Percentiles rank a stretch among this genome's conserved stretches.
phyloP scores from a whole-genome alignment of 2,113 vertebrate species.

The Phaethon lepturus region DNA sequence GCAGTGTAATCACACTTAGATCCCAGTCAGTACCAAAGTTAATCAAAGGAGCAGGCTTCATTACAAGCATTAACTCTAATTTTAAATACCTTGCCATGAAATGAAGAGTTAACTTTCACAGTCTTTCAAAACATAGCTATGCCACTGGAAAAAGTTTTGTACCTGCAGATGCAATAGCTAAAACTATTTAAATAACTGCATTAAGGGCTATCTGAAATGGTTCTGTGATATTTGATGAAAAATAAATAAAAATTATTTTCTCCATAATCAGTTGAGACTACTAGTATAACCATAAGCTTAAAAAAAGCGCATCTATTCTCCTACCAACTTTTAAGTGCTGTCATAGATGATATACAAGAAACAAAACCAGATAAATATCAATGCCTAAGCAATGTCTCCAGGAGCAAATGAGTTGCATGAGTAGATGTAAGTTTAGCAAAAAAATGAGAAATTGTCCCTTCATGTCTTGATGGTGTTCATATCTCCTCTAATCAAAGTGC shows the following conservation, averaged over 20 bases:
- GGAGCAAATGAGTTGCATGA: background rate
- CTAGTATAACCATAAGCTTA: background rate
- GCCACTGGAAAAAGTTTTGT: background rate
- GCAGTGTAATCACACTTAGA: background rate
- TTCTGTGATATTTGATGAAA: background rate
- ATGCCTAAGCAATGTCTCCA: background rate
- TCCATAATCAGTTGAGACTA: background rate
- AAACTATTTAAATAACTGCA: background rate
- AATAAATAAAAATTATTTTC: background rate
- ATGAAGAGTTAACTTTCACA: background rate
- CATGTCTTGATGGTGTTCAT: background rate
- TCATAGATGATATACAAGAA: slow-evolving; percentile 57
- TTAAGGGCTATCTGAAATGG: background rate
- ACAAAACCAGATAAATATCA: slow-evolving; percentile 36
- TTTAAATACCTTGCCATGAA: background rate
- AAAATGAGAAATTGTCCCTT: background rate
- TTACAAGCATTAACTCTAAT: background rate
- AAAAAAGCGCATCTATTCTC: slow-evolving; percentile 29
- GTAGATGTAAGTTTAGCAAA: background rate
- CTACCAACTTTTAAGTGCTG: slow-evolving; percentile 53
- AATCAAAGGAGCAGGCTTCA: background rate
- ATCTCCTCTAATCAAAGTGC: background rate
- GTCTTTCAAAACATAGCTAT: background rate
- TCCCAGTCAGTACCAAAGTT: background rate
- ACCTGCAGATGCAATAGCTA: background rate